Conservation (phyloP, 2,888 invertebrate genomes). For the Xylophagus ater region DNA sequence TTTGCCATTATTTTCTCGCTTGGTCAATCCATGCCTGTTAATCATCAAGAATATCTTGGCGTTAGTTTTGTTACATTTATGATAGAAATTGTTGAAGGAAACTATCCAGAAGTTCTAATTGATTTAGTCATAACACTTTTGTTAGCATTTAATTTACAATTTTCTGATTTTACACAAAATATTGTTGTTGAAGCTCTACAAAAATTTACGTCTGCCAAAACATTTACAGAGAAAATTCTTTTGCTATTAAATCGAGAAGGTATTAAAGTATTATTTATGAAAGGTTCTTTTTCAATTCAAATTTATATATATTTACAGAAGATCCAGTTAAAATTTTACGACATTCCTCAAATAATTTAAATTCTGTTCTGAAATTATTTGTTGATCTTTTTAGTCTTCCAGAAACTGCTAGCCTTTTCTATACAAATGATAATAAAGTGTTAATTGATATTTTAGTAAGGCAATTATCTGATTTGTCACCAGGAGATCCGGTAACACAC, state of each 20-base stretch:
- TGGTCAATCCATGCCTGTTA: slow-evolving; percentile 80
- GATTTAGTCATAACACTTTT: slow-evolving; percentile 75
- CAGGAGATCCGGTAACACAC: slow-evolving; percentile 76
- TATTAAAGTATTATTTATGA: slow-evolving; percentile 29
- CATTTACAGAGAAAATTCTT: slow-evolving; percentile 81
- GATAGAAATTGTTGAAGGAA: slow-evolving; percentile 72
- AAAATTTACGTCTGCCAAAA: slow-evolving; percentile 62
- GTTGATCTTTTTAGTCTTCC: slow-evolving; percentile 72
- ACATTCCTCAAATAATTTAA: slow-evolving; percentile 65
- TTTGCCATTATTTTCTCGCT: slow-evolving; percentile 83
- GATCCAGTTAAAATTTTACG: slow-evolving; percentile 80
- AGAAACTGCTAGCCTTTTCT: slow-evolving; percentile 76
- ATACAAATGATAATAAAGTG: slow-evolving; percentile 90
- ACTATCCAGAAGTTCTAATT: slow-evolving; percentile 73
- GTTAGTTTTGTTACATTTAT: slow-evolving; percentile 69
- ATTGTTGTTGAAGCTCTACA: slow-evolving; percentile 59
- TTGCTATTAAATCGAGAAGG: slow-evolving; percentile 84
- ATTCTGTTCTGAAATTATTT: slow-evolving; percentile 81
- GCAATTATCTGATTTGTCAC: slow-evolving; percentile 78
- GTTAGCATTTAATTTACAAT: slow-evolving; percentile 84
- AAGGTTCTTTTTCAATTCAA: background rate
- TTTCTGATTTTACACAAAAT: slow-evolving; percentile 54
- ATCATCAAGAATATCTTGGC: slow-evolving; percentile 82
- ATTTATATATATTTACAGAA: slow-evolving; percentile 44
- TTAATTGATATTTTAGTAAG: slow-evolving; percentile 86